These are phyloP conservation scores for Caenorhabditis elegans DNA, from an alignment of 1,140 invertebrate genomes.

Conservation along the genomic window WBcel235 BX284602.5:15242501-15243000, in stretches of 20 bases:
- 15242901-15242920: constrained; percentile 22
- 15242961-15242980: constrained; percentile 35
- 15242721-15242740: constrained; percentile 17
- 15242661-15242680: constrained; percentile 45
- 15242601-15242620: constrained; percentile 24
- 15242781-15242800: constrained; percentile 50
- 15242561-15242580: constrained; percentile 47
- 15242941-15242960: constrained; percentile 14
- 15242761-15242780: constrained; percentile 39
- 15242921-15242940: neutral
- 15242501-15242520: neutral
- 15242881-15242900: constrained; percentile 15
- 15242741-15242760: constrained; percentile 9
- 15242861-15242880: constrained; percentile 34
- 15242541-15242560: constrained; percentile 50
- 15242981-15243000: constrained; percentile 8
- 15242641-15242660: constrained; percentile 51
- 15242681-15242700: constrained; percentile 45
- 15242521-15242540: constrained; percentile 40
- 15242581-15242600: constrained; percentile 48
- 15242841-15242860: constrained; percentile 21
- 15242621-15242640: constrained; percentile 17
- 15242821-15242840: constrained; percentile 38
- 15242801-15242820: constrained; percentile 47
- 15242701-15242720: constrained; percentile 47